A percentile compares a stretch with the other conserved stretches of the same genome.
Conservation (phyloP, 2,113 vertebrate species). For the Xiphias gladius region DNA sequence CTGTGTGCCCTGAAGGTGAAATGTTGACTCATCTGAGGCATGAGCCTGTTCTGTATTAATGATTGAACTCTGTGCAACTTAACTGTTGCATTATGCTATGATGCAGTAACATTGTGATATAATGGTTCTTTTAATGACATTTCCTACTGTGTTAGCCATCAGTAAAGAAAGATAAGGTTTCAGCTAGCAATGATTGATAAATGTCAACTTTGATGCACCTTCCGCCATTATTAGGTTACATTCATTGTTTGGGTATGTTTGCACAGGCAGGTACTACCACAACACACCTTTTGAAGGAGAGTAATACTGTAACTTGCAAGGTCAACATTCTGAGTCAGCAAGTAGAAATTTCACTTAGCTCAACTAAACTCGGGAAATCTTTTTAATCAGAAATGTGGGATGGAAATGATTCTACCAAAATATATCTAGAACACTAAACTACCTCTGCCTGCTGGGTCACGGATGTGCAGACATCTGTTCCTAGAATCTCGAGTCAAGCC, state of each 20-base stretch:
- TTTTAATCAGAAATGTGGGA: background rate
- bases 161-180: constrained; percentile 11
- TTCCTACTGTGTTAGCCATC: background rate
- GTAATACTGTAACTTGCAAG: background rate
- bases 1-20: background rate
- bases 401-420: background rate
- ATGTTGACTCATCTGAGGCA: background rate
- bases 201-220: constrained; percentile 31
- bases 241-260: constrained; percentile 9
- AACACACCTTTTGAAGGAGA: background rate
- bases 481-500: constrained; percentile 44
- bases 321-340: background rate
- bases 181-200: constrained; percentile 10
- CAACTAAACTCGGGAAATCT: background rate
- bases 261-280: background rate
- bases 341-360: background rate
- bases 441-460: background rate
- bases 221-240: background rate
- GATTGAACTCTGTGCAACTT: constrained; percentile 7
- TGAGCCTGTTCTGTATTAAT: background rate
- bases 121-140: background rate
- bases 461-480: background rate
- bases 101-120: background rate
- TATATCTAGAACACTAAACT: background rate
- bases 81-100: background rate